Evolutionary conservation across 2,113 vertebrate genomes (phyloP), one percentile per base, ranked within the genome.

Genomic region (Myrmophylax atrothorax): DNA sequence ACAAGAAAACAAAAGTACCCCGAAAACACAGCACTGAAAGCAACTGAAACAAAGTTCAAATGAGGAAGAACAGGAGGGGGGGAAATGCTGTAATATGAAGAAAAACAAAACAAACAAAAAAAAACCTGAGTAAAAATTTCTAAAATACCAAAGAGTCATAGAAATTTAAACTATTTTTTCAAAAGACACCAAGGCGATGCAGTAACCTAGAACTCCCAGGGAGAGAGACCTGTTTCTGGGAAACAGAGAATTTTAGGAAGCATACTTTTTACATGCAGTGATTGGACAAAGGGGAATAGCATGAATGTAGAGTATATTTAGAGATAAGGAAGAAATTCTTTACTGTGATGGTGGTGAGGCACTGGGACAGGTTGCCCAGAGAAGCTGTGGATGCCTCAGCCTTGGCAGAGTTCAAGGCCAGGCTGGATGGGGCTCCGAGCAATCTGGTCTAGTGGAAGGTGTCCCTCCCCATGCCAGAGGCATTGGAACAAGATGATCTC

Each of bases 51-150:
- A 17, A 64, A 58, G 16, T 2, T 6, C 44, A 64, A 80, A 31
- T 5, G 4, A 3, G 12, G 50, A 76, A 56, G 9, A 58, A 74
- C 8, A 2, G 2, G 4, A 12, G 12, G 0, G 12, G 0, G 8
- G 3, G 12, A 75, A 28, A 0, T 40, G 13, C 14, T 63, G 31
- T 37, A 70, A 75, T 23, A 42, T 8, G 62, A 42, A 42, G 13
- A 42, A 6, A 42, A 42, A 42, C 38, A 80, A 38, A 55, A 7
- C 6, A 69, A 63, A 40, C 7, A 55, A 56, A 12, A 4, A 4
- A 73, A 67, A 42, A 59, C 5, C 8, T 12, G 6, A 56, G 33
- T 28, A 95, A 64, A 83, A 44, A 33, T 18, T 75, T 66, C 18
- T 44, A 33, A 59, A 69, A 58, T n/a, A 52, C 5, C 4, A 4